Percentiles rank a stretch among this genome's conserved stretches.
Conservation (phyloP, 2,797 vertebrate species). For the Cebuella pygmaea region DNA sequence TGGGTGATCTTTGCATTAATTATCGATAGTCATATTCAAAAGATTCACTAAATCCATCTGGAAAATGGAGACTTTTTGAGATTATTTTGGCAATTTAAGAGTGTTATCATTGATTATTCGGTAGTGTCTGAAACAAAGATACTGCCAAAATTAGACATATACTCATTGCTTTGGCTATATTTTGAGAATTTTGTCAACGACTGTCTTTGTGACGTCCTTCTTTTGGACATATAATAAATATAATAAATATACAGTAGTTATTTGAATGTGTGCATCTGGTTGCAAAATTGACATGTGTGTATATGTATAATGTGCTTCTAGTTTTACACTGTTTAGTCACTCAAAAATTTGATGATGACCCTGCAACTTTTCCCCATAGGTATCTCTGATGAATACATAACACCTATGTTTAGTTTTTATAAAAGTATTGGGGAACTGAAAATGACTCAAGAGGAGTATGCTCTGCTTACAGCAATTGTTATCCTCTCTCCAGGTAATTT, state of each 20-base stretch:
- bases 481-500: conserved; percentile 93
- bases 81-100: background rate
- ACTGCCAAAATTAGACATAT: background rate
- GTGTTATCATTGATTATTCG: background rate
- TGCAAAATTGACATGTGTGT: background rate
- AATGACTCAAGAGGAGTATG: conserved; percentile 96
- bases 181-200: background rate
- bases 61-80: background rate
- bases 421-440: conserved; percentile 95
- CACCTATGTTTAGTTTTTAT: conserved; percentile 98
- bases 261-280: background rate
- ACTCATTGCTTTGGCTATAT: background rate
- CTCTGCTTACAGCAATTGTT: conserved; percentile 95
- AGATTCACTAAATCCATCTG: background rate
- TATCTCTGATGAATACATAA: conserved; percentile 96
- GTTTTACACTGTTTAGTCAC: background rate
- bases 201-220: background rate
- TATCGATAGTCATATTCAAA: background rate
- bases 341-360: background rate
- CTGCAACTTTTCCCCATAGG: conserved; percentile 84
- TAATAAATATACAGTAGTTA: background rate
- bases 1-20: background rate
- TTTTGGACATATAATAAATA: background rate
- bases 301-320: background rate
- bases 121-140: background rate